Base-by-base conservation (phyloP, 2,113 vertebrate genomes). In the Cochlearius cochlearius region DNA sequence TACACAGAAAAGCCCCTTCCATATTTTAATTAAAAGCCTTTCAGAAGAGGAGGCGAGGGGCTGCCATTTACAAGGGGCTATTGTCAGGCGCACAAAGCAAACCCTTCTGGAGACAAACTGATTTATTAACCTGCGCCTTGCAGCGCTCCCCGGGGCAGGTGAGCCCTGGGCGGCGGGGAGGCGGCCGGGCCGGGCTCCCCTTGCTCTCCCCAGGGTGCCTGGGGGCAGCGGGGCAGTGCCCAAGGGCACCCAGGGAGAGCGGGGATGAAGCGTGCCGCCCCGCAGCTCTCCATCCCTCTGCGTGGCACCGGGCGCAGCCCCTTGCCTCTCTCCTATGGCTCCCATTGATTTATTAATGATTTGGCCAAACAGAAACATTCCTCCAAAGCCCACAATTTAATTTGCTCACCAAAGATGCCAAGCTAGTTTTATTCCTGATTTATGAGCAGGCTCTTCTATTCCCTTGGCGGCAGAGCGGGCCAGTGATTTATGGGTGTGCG, bases 1-100 rank as follows among this genome's bases (percentile, higher is more conserved):
- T 79, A 66, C 36, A 39, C 78, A 94, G 92, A 88, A 93, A 94
- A 96, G 79, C 90, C 90, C 90, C 82, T 94, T 96, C 93, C 82
- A 27, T 93, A 83, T 96, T 97, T 97, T 96, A 94, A 96, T 97
- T 94, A 96, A 94, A 96, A 97, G 92, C 92, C 78, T 96, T 96
- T 96, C 90, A 92, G 81, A n/a, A 83, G 92, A 88, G 96, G 90
- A 97, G 93, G 92, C 85, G 45, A 96, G 94, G 90, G 96, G 96
- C 96, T 96, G 95, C 96, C 92, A 45, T 75, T 93, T 90, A 88
- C 96, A 97, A 79, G 25, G 3, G 78, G 90, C 94, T 94, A 86
- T 96, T 96, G 96, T 97, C 94, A 92, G 93, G 74, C 22, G 0
- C 94, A 97, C 96, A 97, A 97, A 97, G 96, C 92, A 11, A 87